Percentiles rank a stretch among this genome's conserved stretches.
Conservation (phyloP, 1,140 invertebrate genomes). For the Aleiodes sp. region DNA sequence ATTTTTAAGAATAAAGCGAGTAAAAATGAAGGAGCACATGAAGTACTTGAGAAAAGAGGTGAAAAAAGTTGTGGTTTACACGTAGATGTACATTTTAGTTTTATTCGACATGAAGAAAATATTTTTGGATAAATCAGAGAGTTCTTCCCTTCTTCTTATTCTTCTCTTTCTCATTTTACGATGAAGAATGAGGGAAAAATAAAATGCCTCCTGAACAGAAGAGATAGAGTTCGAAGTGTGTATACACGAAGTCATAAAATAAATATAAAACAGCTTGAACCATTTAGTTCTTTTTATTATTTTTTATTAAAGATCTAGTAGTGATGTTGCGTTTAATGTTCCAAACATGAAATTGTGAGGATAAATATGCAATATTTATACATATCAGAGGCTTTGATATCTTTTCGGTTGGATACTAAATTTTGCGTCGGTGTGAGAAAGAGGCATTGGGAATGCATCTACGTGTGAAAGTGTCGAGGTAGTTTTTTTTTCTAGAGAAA, state of each 20-base stretch:
- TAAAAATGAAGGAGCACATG: background rate
- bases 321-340: background rate
- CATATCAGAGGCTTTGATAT: too few relatives aligned
- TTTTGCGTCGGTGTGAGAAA: background rate
- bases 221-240: background rate
- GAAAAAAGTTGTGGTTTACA: background rate
- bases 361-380: slow-evolving; percentile 15
- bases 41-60: background rate
- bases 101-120: background rate
- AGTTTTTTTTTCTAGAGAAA: background rate
- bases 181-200: background rate
- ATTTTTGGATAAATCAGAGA: background rate
- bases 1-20: background rate
- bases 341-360: background rate
- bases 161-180: background rate
- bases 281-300: background rate
- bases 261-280: slow-evolving; percentile 6
- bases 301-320: background rate
- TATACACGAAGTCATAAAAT: background rate
- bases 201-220: background rate
- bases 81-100: background rate
- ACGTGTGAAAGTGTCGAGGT: slow-evolving; percentile 4
- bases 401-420: background rate
- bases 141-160: too few relatives aligned
- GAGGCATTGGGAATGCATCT: background rate